phyloP scores from a whole-genome alignment of 2,113 vertebrate species.

The Polyodon spathula region DNA sequence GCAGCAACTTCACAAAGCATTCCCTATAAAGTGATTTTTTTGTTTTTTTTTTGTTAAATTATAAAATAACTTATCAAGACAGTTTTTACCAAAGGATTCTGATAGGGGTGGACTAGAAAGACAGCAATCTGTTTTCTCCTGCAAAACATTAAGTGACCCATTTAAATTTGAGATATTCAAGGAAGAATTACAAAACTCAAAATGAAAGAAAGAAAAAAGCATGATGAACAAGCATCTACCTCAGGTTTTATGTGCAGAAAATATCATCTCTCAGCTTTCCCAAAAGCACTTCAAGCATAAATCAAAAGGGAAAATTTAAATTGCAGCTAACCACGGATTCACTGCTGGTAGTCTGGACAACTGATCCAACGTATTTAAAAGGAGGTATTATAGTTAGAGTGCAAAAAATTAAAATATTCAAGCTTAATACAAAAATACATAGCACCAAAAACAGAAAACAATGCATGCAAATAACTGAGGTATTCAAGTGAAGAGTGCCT shows the following conservation, averaged over 20 bases:
- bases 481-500: slow-evolving; percentile 87
- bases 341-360: slow-evolving; percentile 56
- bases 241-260: slow-evolving; percentile 52
- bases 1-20: too few relatives aligned
- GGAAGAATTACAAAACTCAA: slow-evolving; percentile 5
- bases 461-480: slow-evolving; percentile 96
- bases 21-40: too few relatives aligned
- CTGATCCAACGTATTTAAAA: slow-evolving; percentile 56
- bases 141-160: slow-evolving; percentile 28
- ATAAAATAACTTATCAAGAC: too few relatives aligned
- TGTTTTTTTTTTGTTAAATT: too few relatives aligned
- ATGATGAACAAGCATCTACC: slow-evolving; percentile 31
- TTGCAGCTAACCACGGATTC: slow-evolving; percentile 62
- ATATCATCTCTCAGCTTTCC: slow-evolving; percentile 49
- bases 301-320: slow-evolving; percentile 46
- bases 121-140: slow-evolving; percentile 51
- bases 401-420: slow-evolving; percentile 96
- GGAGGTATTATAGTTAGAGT: slow-evolving; percentile 99
- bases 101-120: slow-evolving; percentile 7
- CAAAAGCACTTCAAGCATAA: slow-evolving; percentile 60
- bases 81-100: too few relatives aligned
- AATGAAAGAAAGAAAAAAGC: slow-evolving; percentile 33
- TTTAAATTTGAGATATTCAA: slow-evolving; percentile 9
- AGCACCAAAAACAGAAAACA: slow-evolving; percentile 41
- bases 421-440: slow-evolving; percentile 82